Percentiles rank a stretch among this genome's conserved stretches.
phyloP scores from a whole-genome alignment of 2,113 vertebrate species.

The Gorsachius goisagi region DNA sequence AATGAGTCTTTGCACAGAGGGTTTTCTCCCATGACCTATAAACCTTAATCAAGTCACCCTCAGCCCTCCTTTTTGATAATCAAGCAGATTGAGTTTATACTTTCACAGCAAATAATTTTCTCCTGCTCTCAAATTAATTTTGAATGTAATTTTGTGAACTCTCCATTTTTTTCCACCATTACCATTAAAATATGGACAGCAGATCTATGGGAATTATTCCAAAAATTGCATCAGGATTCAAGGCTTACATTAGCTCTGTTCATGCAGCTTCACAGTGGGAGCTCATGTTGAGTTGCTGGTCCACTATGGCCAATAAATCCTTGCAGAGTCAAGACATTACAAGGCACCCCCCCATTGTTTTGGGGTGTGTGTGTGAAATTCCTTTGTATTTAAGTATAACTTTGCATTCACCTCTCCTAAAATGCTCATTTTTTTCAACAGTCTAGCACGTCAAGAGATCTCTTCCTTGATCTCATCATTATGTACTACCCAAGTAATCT shows the following conservation, averaged over 20 bases:
- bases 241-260: not conserved
- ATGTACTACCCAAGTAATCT: not conserved
- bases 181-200: conserved; percentile 3
- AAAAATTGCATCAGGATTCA: not conserved
- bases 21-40: not conserved
- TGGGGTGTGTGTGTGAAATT: not conserved
- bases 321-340: not conserved
- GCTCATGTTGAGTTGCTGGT: not conserved
- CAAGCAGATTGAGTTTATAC: not conserved
- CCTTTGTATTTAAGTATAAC: not conserved
- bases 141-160: not conserved
- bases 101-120: not conserved
- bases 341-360: not conserved
- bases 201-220: conserved; percentile 32
- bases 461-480: not conserved
- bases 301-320: not conserved
- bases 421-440: not conserved
- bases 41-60: not conserved
- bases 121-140: not conserved
- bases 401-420: not conserved
- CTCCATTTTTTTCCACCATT: not conserved
- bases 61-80: not conserved
- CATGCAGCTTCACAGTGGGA: not conserved
- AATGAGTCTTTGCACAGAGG: not conserved
- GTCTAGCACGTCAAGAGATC: not conserved